Conservation (phyloP, 2,888 invertebrate species). For the Lepas anatifera region DNA sequence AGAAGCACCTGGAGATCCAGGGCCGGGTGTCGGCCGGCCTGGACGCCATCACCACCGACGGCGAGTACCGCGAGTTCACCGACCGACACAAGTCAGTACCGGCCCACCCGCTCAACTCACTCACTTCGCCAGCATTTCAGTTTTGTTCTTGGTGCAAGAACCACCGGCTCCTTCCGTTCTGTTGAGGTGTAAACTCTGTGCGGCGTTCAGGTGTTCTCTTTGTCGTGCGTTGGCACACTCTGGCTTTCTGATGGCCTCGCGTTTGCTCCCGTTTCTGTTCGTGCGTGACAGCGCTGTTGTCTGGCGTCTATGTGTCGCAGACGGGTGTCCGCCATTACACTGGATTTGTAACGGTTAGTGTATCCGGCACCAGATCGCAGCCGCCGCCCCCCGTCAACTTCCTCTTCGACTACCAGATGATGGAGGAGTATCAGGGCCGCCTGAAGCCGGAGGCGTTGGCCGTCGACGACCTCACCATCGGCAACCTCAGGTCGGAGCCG, state of each 20-base stretch:
- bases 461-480: conserved; percentile 83
- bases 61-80: conserved; percentile 35
- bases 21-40: conserved; percentile 28
- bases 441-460: conserved; percentile 75
- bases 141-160: too few species aligned
- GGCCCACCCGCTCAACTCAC: background rate
- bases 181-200: too few species aligned
- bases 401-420: conserved; percentile 72
- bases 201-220: too few species aligned
- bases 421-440: conserved; percentile 78
- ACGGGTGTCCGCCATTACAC: too few species aligned
- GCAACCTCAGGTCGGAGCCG: conserved; percentile 63
- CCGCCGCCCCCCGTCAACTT: conserved; percentile 65
- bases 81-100: conserved; percentile 32
- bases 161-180: too few species aligned
- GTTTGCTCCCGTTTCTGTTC: too few species aligned
- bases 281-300: too few species aligned
- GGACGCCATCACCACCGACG: conserved; percentile 30
- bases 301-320: too few species aligned
- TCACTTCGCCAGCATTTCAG: too few species aligned
- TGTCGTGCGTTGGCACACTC: too few species aligned
- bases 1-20: conserved; percentile 23
- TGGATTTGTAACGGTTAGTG: too few species aligned
- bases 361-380: conserved; percentile 58
- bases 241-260: too few species aligned